A percentile compares a stretch with the other conserved stretches of the same genome.
These are phyloP conservation scores for Brachycybe producta DNA, from an alignment of 2,888 invertebrate species.

Conservation along the genomic window DNA sequence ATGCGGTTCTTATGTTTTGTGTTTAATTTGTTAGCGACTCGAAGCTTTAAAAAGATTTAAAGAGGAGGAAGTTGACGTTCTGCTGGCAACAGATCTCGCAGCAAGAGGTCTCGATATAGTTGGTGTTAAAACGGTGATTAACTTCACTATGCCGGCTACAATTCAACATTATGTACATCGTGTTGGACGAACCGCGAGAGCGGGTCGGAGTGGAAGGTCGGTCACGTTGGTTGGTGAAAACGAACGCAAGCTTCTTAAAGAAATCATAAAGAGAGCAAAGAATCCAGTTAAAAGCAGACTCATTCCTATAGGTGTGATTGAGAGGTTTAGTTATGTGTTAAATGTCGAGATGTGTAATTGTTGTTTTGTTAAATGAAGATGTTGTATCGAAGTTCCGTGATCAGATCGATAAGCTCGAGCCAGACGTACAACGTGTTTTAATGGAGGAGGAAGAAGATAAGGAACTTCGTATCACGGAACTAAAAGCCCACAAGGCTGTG, in stretches of 20 bases:
- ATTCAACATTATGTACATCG: slow-evolving; percentile 92
- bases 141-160: slow-evolving; percentile 88
- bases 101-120: slow-evolving; percentile 90
- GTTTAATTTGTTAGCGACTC: slow-evolving; percentile 46
- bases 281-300: slow-evolving; percentile 75
- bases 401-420: slow-evolving; percentile 56
- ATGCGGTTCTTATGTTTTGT: neutral
- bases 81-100: slow-evolving; percentile 89
- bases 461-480: slow-evolving; percentile 67
- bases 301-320: slow-evolving; percentile 51
- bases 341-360: too few relatives aligned
- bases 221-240: slow-evolving; percentile 89
- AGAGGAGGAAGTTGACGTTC: slow-evolving; percentile 41
- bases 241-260: slow-evolving; percentile 80
- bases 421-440: slow-evolving; percentile 66
- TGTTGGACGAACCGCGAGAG: slow-evolving; percentile 91
- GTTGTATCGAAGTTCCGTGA: slow-evolving; percentile 75
- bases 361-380: slow-evolving; percentile 40
- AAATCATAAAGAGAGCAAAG: slow-evolving; percentile 72
- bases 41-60: slow-evolving; percentile 80
- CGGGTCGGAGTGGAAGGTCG: slow-evolving; percentile 75
- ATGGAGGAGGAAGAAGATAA: slow-evolving; percentile 74
- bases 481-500: slow-evolving; percentile 60
- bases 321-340: too few relatives aligned
- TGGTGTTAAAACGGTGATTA: slow-evolving; percentile 90